Base-by-base conservation (phyloP, 2,888 invertebrate genomes). In the Drosophila ezoana region DNA sequence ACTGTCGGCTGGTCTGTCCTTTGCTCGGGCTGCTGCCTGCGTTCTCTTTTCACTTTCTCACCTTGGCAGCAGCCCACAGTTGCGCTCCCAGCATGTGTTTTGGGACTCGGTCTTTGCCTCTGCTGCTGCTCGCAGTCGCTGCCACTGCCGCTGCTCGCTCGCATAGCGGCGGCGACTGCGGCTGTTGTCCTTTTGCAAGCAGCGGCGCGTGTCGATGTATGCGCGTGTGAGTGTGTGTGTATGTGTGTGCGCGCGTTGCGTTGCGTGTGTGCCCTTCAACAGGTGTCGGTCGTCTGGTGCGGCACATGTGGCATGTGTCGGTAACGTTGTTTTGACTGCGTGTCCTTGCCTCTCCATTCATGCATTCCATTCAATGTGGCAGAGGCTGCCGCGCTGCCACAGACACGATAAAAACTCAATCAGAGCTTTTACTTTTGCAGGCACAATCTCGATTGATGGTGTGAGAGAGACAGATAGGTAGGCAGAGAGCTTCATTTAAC, bases 141-240 rank as follows among this genome's bases (percentile, higher is more conserved):
- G 37, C 32, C 37, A 48, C 58, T 72, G 45, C 54, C 32, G 53
- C 56, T 51, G 41, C 37, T 58, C 20, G 33, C 33, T 59, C 28
- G 43, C 33, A 35, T 14, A 16, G 18, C 18, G 18, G 37, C 68
- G 67, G 32, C 58, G 78, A 71, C 67, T 61, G 71, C 74, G 79
- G 74, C 77, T 86, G 87, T 75, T 84, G 84, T 84, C 87, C 82
- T 84, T 87, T 84, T 69, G 67, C 54, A 51, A 60, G 54, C 56
- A 47, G 32, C 71, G 82, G 68, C 85, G 87, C 78, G 87, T 85
- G 85, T 84, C 71, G 62, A 51, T 81, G 70, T 79, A 48, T 47
- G 28, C 28, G 28, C 28, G 65, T 62, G 49, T 58, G 47, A 44
- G 51, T 47, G 23, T 23, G 40, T 58, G 60, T 56, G 35, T 45